These are phyloP conservation scores for Ramphastos sulfuratus DNA, from an alignment of 2,113 vertebrate genomes.

Conservation along the genomic window DNA sequence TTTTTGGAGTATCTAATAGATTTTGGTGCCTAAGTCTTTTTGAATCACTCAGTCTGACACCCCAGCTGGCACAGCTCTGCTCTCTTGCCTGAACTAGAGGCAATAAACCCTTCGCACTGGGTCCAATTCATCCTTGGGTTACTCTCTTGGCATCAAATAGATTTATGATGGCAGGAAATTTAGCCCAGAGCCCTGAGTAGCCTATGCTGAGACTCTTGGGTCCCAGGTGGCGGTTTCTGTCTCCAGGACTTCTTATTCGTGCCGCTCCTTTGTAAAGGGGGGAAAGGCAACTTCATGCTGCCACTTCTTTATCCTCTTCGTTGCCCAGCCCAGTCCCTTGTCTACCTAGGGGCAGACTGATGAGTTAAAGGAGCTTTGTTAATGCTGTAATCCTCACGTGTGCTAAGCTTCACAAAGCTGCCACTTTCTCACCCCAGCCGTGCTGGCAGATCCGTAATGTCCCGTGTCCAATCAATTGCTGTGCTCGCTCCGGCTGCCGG, in stretches of 20 bases:
- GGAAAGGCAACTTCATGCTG: not conserved
- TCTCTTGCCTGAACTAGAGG: not conserved
- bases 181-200: conserved; percentile 19
- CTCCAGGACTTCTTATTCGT: not conserved
- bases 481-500: not conserved
- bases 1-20: not conserved
- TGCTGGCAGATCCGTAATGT: conserved; percentile 18
- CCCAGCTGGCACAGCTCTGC: not conserved
- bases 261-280: not conserved
- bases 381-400: conserved; percentile 55
- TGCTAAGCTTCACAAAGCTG: conserved; percentile 53
- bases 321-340: not conserved
- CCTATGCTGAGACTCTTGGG: not conserved
- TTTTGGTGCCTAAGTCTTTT: not conserved
- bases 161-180: not conserved
- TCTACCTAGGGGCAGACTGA: conserved; percentile 52
- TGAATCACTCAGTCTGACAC: not conserved
- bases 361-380: conserved; percentile 55
- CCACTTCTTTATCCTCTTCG: not conserved
- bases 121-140: not conserved
- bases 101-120: not conserved
- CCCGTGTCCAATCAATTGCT: conserved; percentile 69
- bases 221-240: not conserved
- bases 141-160: not conserved
- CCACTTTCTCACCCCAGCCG: not conserved